phyloP scores from a whole-genome alignment of 2,797 vertebrate genomes.

The Mycteria americana region DNA sequence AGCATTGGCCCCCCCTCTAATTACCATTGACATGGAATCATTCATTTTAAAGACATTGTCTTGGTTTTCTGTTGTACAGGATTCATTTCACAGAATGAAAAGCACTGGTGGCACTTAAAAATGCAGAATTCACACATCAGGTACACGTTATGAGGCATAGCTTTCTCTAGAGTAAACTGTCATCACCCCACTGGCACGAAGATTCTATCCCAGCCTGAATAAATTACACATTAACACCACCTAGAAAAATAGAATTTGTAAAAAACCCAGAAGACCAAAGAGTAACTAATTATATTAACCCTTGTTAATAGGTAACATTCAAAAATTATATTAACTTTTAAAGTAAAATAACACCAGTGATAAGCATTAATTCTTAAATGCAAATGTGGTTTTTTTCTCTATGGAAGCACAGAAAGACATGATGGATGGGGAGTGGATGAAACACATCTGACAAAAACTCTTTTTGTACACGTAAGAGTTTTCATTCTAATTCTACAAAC shows the following conservation, averaged over 20 bases:
- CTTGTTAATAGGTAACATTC: slow-evolving; percentile 35
- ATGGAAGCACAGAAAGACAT: background rate
- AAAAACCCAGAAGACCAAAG: background rate
- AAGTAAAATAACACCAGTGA: background rate
- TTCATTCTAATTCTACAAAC: background rate
- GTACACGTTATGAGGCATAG: background rate
- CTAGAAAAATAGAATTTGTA: background rate
- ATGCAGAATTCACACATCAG: background rate
- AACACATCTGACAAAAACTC: background rate
- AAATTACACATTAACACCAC: background rate
- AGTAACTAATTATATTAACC: background rate
- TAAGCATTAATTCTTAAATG: background rate
- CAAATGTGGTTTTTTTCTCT: background rate
- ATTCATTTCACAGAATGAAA: background rate
- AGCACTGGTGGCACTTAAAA: background rate
- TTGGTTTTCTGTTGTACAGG: background rate
- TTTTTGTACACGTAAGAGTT: background rate
- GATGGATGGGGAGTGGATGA: background rate
- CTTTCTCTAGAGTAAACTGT: background rate
- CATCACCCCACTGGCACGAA: background rate
- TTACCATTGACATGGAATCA: rapidly evolving
- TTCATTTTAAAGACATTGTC: background rate
- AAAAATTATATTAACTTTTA: slow-evolving; percentile 12
- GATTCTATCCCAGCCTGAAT: background rate
- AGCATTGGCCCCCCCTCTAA: background rate